These are phyloP conservation scores for Ceraclea dissimilis DNA, from an alignment of 2,888 invertebrate genomes.

Conservation along the genomic window DNA sequence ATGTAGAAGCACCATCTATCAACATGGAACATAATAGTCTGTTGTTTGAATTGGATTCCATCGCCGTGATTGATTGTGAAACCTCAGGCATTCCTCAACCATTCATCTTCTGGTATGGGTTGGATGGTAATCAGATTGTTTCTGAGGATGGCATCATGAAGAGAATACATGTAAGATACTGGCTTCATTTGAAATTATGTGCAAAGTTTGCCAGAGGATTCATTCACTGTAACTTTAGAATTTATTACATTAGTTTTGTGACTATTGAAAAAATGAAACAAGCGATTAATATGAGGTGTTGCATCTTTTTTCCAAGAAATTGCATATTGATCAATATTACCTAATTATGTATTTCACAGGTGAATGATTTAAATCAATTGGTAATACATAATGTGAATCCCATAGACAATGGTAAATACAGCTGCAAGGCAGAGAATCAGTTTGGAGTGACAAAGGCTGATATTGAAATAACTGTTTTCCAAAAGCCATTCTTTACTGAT, in stretches of 20 bases:
- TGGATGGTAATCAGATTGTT: constrained; percentile 4
- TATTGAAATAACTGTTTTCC: constrained; percentile 14
- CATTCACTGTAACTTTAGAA: no score
- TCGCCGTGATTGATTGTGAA: constrained; percentile 24
- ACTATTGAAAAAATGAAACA: no score
- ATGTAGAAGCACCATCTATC: constrained; percentile 21
- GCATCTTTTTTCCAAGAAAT: no score
- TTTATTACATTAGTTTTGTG: no score
- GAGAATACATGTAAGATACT: constrained; percentile 8
- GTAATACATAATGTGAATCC: constrained; percentile 21
- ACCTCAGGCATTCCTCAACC: constrained; percentile 27
- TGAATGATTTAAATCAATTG: constrained; percentile 10
- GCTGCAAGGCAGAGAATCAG: constrained; percentile 28
- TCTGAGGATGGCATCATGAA: constrained; percentile 4
- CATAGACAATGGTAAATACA: constrained; percentile 28
- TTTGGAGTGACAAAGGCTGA: constrained; percentile 12
- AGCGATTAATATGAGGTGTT: no score
- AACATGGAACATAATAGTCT: constrained; percentile 6
- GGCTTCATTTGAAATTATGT: neutral
- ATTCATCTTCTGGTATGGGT: constrained; percentile 25
- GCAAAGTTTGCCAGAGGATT: no score
- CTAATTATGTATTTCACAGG: no score
- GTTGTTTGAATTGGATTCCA: constrained; percentile 18
- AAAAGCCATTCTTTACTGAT: constrained; percentile 13
- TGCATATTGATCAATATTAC: no score